These are phyloP conservation scores for Cuculus canorus DNA, from an alignment of 2,797 vertebrate species.

Conservation along the genomic window DNA sequence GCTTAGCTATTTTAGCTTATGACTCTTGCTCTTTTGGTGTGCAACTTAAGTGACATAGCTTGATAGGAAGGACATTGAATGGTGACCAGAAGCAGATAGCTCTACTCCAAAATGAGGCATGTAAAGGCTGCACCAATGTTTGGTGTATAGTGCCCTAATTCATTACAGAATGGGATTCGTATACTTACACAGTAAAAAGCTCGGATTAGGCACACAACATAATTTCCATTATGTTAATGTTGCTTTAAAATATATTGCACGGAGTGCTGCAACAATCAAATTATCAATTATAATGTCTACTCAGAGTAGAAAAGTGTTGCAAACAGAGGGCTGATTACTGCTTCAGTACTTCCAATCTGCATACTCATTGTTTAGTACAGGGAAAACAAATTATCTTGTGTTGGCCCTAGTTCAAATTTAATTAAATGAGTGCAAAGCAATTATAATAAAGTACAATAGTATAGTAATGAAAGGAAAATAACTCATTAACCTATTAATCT, in stretches of 20 bases:
- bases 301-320: conserved; percentile 84
- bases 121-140: background rate
- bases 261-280: conserved; percentile 86
- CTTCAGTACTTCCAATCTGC: conserved; percentile 92
- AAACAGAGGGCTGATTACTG: conserved; percentile 88
- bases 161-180: conserved; percentile 64
- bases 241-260: conserved; percentile 87
- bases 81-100: background rate
- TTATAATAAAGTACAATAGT: conserved; percentile 93
- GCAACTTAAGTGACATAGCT: background rate
- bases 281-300: conserved; percentile 89
- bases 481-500: conserved; percentile 98
- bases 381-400: conserved; percentile 98
- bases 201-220: conserved; percentile 83
- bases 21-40: background rate
- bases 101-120: background rate
- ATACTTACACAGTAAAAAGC: conserved; percentile 75
- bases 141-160: conserved; percentile 22
- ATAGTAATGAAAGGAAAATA: conserved; percentile 97
- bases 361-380: conserved; percentile 94
- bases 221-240: conserved; percentile 87
- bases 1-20: background rate
- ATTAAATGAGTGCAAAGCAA: conserved; percentile 94
- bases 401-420: conserved; percentile 96
- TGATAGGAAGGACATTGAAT: background rate